Evolutionary conservation across 2,888 invertebrate species (phyloP).

Genomic region (Timema cristinae): DNA sequence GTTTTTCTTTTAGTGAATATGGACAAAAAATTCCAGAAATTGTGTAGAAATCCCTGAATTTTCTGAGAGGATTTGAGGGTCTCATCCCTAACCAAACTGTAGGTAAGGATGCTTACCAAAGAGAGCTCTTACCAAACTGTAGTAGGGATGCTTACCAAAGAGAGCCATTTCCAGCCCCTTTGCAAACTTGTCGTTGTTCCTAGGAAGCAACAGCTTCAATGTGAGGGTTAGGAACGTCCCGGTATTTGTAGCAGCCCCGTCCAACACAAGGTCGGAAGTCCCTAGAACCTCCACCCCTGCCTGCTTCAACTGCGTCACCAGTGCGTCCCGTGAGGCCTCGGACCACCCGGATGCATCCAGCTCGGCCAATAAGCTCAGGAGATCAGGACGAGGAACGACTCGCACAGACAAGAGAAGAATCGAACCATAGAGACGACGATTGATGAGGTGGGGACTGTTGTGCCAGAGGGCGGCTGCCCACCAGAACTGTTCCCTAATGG

Average conservation of each 20-base stretch:
- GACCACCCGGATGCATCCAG: too few relatives aligned
- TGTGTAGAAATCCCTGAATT: too few relatives aligned
- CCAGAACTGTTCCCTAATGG: slow-evolving; percentile 54
- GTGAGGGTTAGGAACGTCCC: background rate
- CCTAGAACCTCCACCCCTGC: slow-evolving; percentile 13
- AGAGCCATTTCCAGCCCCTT: slow-evolving; percentile 25
- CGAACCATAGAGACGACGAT: slow-evolving; percentile 56
- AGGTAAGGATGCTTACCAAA: too few relatives aligned
- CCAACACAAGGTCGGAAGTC: background rate
- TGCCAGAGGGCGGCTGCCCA: slow-evolving; percentile 58
- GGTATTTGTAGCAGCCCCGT: background rate
- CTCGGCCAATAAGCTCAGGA: too few relatives aligned
- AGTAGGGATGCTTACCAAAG: slow-evolving; percentile 35
- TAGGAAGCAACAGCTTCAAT: slow-evolving; percentile 24
- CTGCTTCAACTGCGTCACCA: background rate
- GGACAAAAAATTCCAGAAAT: too few relatives aligned
- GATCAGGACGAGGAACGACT: too few relatives aligned
- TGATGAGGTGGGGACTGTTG: slow-evolving; percentile 65
- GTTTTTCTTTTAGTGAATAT: too few relatives aligned
- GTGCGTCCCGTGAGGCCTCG: slow-evolving; percentile 20
- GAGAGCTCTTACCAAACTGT: too few relatives aligned
- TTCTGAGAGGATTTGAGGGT: too few relatives aligned
- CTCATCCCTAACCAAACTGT: too few relatives aligned
- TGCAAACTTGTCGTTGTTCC: slow-evolving; percentile 23
- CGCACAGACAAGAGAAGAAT: too few relatives aligned